Evolutionary conservation across 2,113 vertebrate species (phyloP), one percentile per base, ranked within the genome.

Genomic region (Caranx melampygus): DNA sequence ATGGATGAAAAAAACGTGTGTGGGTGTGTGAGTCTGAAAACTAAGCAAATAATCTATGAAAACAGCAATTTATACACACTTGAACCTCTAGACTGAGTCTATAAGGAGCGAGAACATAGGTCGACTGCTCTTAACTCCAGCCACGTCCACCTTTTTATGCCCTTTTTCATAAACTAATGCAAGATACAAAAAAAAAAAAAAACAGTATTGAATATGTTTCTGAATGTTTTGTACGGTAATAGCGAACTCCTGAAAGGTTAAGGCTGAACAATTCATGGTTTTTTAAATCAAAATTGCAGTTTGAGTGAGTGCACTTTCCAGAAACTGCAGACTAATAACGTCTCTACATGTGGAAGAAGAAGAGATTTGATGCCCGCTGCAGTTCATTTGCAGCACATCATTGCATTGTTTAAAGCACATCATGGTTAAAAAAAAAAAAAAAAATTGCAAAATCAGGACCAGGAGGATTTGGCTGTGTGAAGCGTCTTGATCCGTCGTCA

Each of bases 361-460:
- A 55, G n/a, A 12, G 3, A 54, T 54, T 54, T 21, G 51, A 54
- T 1, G 20, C 15, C n/a, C 9, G 6, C 51, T 54, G 51, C 18
- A n/a, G 51, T 20, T 21, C 7, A 54, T 54, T 47, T 47, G 31
- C 31, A 57, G 57, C 26, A 52, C 40, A 33, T 45, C 12, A 26
- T 6, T n/a, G 3, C 18, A 37, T 26, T 35, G 12, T 51, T 67
- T 79, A 3, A 34, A 49, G 20, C 13, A 52, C 7, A n/a, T 71
- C 5, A 65, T 20, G 16, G 54, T 33, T 26, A 26, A 26, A 26
- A 26, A 26, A 26, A 26, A 26, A 26, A 26, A 26, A 26, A 34
- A 47, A 66, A n/a, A 9, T 11, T 63, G 52, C 66, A 71, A 71
- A 66, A 62, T 75, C 8, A 52, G 58, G 12, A 47, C 64, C 34